These are phyloP conservation scores for Rhagologus leucostigma DNA, from an alignment of 2,113 vertebrate species.

Conservation along the genomic window DNA sequence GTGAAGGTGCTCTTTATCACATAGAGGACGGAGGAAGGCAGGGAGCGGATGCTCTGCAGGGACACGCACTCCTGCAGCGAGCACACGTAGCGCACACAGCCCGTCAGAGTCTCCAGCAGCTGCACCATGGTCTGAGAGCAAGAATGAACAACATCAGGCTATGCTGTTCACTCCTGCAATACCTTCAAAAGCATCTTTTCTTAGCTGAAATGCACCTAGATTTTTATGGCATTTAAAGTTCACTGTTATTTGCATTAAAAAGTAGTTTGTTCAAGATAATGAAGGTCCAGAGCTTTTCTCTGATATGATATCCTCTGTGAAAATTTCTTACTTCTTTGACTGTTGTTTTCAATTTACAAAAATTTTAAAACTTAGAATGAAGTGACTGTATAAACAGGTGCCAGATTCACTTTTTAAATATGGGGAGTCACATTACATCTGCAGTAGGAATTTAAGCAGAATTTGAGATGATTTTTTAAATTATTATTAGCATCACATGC, in stretches of 20 bases:
- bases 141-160: neutral
- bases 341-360: neutral
- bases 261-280: neutral
- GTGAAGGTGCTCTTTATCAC: conserved; percentile 84
- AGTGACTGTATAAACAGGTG: neutral
- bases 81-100: conserved; percentile 80
- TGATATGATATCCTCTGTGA: fast-evolving
- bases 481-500: neutral
- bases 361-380: neutral
- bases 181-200: neutral
- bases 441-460: neutral
- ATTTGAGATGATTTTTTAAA: neutral
- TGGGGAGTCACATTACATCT: neutral
- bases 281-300: neutral
- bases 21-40: conserved; percentile 81
- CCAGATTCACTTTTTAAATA: neutral
- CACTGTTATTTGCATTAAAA: neutral
- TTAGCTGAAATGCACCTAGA: neutral
- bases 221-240: neutral
- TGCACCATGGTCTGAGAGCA: conserved; percentile 79
- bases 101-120: conserved; percentile 76
- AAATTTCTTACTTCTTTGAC: neutral
- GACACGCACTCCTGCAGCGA: conserved; percentile 69
- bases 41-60: conserved; percentile 78
- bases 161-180: neutral